Conservation (phyloP, 1,140 invertebrate species). For the Carcinoscorpius rotundicauda region DNA sequence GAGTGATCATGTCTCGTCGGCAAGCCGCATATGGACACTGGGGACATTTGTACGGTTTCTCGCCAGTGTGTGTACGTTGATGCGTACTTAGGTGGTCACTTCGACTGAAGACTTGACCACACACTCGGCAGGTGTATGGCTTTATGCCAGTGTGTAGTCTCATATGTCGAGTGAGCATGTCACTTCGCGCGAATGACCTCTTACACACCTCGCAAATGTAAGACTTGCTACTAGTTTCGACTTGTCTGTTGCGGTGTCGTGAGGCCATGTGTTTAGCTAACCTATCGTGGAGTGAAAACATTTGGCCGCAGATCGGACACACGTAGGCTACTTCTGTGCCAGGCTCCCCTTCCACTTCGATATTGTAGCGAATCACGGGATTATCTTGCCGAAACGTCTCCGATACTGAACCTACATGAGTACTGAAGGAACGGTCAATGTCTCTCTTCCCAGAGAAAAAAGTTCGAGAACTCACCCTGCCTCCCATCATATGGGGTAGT, state of each 20-base stretch:
- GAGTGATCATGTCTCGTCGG: slow-evolving; percentile 92
- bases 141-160: slow-evolving; percentile 79
- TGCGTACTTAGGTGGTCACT: slow-evolving; percentile 93
- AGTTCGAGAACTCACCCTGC: no score
- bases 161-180: slow-evolving; percentile 95
- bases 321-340: slow-evolving; percentile 62
- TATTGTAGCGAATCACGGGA: no score
- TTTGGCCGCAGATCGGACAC: slow-evolving; percentile 85
- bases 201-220: slow-evolving; percentile 90
- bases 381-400: no score
- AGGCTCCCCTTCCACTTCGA: no score
- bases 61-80: slow-evolving; percentile 90
- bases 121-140: slow-evolving; percentile 76
- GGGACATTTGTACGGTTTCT: slow-evolving; percentile 94
- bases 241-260: slow-evolving; percentile 54
- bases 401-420: no score
- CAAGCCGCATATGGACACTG: slow-evolving; percentile 93
- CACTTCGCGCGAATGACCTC: slow-evolving; percentile 81
- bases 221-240: slow-evolving; percentile 48
- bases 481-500: no score
- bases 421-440: slow-evolving; percentile 25
- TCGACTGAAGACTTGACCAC: slow-evolving; percentile 73
- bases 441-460: no score
- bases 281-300: slow-evolving; percentile 87
- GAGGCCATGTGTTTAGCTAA: slow-evolving; percentile 95